Evolutionary conservation across 2,797 vertebrate species (phyloP).

Genomic region (Netta rufina): DNA sequence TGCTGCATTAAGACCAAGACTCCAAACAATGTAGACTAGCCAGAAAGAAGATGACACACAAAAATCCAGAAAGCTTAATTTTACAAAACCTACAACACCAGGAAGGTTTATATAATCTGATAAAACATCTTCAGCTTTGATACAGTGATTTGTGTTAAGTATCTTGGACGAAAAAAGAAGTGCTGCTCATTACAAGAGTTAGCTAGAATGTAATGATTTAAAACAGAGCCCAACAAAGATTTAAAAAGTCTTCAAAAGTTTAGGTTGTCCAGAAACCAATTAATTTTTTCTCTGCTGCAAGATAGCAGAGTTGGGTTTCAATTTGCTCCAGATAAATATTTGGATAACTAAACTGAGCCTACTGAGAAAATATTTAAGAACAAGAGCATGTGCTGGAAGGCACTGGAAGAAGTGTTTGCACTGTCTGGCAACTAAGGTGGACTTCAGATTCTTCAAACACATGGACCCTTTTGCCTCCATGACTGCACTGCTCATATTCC

Average conservation of each 20-base stretch:
- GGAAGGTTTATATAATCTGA: background rate
- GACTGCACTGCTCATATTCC: background rate
- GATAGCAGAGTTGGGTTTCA: background rate
- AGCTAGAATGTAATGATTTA: background rate
- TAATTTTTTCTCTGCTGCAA: background rate
- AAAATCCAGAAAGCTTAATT: background rate
- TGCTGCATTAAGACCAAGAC: background rate
- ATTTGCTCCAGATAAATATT: background rate
- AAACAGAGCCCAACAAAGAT: background rate
- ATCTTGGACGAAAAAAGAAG: background rate
- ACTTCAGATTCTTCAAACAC: background rate
- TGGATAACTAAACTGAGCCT: background rate
- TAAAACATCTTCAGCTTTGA: background rate
- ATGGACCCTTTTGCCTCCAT: background rate
- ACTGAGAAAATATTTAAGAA: background rate
- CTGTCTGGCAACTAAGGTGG: background rate
- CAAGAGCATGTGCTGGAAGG: background rate
- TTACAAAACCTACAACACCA: background rate
- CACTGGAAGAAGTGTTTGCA: background rate
- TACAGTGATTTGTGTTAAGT: background rate
- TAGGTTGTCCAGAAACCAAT: background rate
- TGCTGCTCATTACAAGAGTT: background rate
- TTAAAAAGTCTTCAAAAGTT: background rate
- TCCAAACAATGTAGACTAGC: background rate
- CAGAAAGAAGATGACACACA: background rate